Evolutionary conservation across 2,888 invertebrate genomes (phyloP).

Genomic region (Xanthia icteritia): DNA sequence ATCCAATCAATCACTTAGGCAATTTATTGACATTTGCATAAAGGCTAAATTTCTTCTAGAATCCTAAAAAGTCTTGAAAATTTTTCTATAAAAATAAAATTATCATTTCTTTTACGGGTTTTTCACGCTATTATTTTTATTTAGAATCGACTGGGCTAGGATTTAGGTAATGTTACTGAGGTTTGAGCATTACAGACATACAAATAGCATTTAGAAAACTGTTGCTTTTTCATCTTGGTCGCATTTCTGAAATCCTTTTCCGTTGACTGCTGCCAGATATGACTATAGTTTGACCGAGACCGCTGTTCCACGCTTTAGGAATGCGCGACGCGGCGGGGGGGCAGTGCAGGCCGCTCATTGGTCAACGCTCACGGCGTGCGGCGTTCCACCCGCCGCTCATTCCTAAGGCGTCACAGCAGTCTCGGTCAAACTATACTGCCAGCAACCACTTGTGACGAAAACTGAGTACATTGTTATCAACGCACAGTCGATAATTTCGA

Average conservation of each 20-base stretch:
- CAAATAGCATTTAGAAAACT: constrained; percentile 3
- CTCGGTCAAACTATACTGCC: background rate
- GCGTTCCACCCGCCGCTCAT: too few species aligned
- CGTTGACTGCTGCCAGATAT: constrained; percentile 18
- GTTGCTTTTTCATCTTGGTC: constrained; percentile 15
- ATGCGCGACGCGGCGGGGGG: too few species aligned
- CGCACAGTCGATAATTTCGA: background rate
- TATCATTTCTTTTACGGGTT: constrained; percentile 67
- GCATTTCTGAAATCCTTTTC: constrained; percentile 35
- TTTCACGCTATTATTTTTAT: constrained; percentile 34
- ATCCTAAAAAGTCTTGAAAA: constrained; percentile 59
- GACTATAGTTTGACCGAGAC: background rate
- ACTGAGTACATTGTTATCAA: background rate
- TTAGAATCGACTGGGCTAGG: constrained; percentile 6
- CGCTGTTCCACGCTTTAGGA: too few species aligned
- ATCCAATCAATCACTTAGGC: constrained; percentile 25
- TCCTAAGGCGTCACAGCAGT: too few species aligned
- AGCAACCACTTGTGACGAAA: background rate
- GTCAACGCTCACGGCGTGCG: too few species aligned
- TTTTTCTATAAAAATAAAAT: constrained; percentile 55
- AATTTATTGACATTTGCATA: constrained; percentile 44
- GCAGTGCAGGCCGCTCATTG: too few species aligned
- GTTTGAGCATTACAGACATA: constrained; percentile 10
- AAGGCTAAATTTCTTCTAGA: constrained; percentile 39
- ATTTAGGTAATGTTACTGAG: constrained; percentile 36